phyloP scores from a whole-genome alignment of 2,888 invertebrate species.

The Abrostola triplasia region DNA sequence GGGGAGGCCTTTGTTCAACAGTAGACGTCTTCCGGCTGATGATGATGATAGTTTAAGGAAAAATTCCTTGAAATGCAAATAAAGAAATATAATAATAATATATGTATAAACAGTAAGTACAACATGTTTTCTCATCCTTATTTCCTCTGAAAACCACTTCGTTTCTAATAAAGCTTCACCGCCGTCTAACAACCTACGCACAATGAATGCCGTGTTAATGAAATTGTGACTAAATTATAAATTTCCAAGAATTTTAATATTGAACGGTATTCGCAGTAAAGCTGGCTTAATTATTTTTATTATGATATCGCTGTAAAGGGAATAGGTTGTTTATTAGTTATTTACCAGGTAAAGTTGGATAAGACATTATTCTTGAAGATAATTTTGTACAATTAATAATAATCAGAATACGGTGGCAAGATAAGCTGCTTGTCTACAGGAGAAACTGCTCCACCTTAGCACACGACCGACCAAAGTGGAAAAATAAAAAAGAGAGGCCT shows the following conservation, averaged over 20 bases:
- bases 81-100: background rate
- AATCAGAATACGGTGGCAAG: too few relatives aligned
- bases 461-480: too few relatives aligned
- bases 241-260: conserved; percentile 19
- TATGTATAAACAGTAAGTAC: background rate
- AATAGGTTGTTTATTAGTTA: background rate
- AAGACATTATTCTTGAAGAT: too few relatives aligned
- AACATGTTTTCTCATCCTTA: background rate
- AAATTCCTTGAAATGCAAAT: too few relatives aligned
- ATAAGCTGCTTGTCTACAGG: too few relatives aligned
- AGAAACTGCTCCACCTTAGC: too few relatives aligned
- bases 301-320: background rate
- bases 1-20: too few relatives aligned
- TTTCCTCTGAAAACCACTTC: conserved; percentile 21
- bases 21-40: too few relatives aligned
- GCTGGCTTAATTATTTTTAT: conserved; percentile 5
- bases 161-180: conserved; percentile 4
- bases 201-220: conserved; percentile 5
- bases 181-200: conserved; percentile 16
- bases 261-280: background rate
- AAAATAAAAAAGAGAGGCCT: too few relatives aligned
- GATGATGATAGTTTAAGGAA: too few relatives aligned
- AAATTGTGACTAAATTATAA: conserved; percentile 17
- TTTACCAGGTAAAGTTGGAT: background rate
- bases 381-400: too few relatives aligned